Conservation (phyloP, 2,113 vertebrate genomes). For the Asarcornis scutulata region DNA sequence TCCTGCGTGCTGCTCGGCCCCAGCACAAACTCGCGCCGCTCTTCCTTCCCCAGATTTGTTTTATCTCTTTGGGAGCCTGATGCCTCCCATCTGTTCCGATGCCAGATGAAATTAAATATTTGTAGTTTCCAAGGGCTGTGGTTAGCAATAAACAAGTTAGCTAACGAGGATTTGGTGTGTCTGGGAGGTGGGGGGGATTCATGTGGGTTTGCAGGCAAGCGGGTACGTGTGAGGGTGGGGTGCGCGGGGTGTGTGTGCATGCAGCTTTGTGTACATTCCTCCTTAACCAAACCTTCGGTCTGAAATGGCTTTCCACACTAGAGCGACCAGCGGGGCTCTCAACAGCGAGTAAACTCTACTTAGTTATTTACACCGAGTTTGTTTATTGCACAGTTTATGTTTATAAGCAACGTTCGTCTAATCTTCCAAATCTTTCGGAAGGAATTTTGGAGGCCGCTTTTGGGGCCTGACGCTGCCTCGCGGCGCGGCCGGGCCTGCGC, state of each 20-base stretch:
- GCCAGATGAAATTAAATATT: conserved; percentile 61
- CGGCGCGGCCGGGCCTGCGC: rapidly evolving
- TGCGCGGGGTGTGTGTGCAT: background rate
- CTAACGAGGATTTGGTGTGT: conserved; percentile 34
- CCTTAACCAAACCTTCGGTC: conserved; percentile 18
- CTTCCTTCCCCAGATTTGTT: conserved; percentile 54
- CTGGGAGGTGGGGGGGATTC: background rate
- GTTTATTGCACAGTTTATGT: conserved; percentile 66
- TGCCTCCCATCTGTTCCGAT: conserved; percentile 66
- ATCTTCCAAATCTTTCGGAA: conserved; percentile 47
- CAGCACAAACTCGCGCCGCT: background rate
- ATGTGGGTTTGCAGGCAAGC: background rate
- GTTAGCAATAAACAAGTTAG: conserved; percentile 59
- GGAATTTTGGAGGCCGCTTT: conserved; percentile 44
- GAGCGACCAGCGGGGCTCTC: background rate
- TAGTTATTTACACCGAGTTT: conserved; percentile 64
- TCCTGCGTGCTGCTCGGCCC: background rate
- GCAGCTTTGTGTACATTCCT: conserved; percentile 15
- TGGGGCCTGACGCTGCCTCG: background rate
- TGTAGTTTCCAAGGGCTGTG: conserved; percentile 62
- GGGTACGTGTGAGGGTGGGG: conserved; percentile 39
- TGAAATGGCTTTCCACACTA: conserved; percentile 36
- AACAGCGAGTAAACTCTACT: background rate
- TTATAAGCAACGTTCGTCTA: conserved; percentile 58
- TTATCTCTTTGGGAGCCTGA: conserved; percentile 62